Evolutionary conservation across 2,797 vertebrate genomes (phyloP), one percentile per base, ranked within the genome.

Genomic region (Arremon brunneinucha): DNA sequence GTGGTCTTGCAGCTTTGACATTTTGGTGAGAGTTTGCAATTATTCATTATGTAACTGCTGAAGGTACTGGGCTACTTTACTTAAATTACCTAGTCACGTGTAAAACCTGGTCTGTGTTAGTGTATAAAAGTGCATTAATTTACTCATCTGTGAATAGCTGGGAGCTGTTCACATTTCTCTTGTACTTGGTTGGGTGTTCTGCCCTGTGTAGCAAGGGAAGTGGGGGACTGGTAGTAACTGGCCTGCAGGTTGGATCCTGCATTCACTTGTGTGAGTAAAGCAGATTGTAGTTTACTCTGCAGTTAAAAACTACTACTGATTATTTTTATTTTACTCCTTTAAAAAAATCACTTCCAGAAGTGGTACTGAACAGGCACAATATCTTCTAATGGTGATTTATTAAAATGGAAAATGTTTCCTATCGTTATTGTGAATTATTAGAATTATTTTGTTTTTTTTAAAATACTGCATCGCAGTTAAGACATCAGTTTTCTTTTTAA

Each of bases 291-390:
- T 71, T 81, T 81, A 16, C 34, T 78, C 14, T 64, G 1, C 50
- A 30, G 4, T 57, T 68, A 37, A 62, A 81, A 86, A 13, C 14
- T 43, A 8, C 49, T 53, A 3, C 13, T 56, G 14, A 28, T 49
- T 49, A 4, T 67, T 84, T 62, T 72, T 53, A 5, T 26, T 47
- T 74, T 63, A 52, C 13, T 64, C 4, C n/a, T 85, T 71, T 1
- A 17, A 27, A 47, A 34, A 27, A 59, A 27, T 14, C 2, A 8
- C 34, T 57, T 60, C 4, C 18, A 28, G 11, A 87, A 57, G 28
- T n/a, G 34, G 3, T 4, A 9, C 16, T 27, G 1, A 8, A 4
- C 2, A 0, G 7, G 6, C 43, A 11, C 57, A 19, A 0, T 56
- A 20, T n/a, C 19, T 86, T 83, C 11, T 37, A 14, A 53, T 50